Conservation (phyloP, 2,113 vertebrate species). For the Scophthalmus maximus region DNA sequence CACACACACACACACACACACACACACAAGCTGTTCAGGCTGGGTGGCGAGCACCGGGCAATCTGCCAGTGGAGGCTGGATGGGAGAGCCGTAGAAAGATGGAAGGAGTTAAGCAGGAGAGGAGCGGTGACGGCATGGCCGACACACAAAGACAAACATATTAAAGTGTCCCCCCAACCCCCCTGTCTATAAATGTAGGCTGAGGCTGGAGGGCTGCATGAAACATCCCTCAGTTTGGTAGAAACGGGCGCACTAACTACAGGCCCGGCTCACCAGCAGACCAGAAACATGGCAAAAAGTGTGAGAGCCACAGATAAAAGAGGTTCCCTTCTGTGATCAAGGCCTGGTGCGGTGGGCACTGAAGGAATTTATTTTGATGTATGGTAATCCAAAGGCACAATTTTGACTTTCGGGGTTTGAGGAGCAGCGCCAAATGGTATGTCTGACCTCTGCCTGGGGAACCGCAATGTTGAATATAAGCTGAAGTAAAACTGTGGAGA, state of each 20-base stretch:
- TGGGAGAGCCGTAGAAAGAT: constrained; percentile 41
- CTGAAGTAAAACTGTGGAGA: constrained; percentile 57
- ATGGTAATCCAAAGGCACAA: constrained; percentile 77
- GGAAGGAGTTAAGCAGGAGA: constrained; percentile 64
- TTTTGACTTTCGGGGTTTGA: constrained; percentile 75
- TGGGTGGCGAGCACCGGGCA: constrained; percentile 46
- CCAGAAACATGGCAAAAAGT: constrained; percentile 80
- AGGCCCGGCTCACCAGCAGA: constrained; percentile 73
- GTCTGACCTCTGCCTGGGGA: constrained; percentile 63
- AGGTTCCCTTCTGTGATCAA: constrained; percentile 76
- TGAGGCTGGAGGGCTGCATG: constrained; percentile 59
- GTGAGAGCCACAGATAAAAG: constrained; percentile 79
- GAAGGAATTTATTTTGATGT: constrained; percentile 79
- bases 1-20: constrained; percentile 25
- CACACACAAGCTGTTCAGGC: constrained; percentile 48
- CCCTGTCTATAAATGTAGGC: constrained; percentile 75
- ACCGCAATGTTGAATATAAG: constrained; percentile 60
- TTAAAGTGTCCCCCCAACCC: constrained; percentile 79
- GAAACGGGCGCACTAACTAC: constrained; percentile 74
- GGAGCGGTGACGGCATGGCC: constrained; percentile 59
- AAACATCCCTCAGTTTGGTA: constrained; percentile 72
- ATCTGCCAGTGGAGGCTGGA: constrained; percentile 40
- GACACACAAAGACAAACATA: constrained; percentile 68
- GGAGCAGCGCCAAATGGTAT: constrained; percentile 64
- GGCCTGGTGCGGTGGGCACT: constrained; percentile 66